These are phyloP conservation scores for Lissonota sp. DNA, from an alignment of 2,888 invertebrate genomes.

Conservation along the genomic window DNA sequence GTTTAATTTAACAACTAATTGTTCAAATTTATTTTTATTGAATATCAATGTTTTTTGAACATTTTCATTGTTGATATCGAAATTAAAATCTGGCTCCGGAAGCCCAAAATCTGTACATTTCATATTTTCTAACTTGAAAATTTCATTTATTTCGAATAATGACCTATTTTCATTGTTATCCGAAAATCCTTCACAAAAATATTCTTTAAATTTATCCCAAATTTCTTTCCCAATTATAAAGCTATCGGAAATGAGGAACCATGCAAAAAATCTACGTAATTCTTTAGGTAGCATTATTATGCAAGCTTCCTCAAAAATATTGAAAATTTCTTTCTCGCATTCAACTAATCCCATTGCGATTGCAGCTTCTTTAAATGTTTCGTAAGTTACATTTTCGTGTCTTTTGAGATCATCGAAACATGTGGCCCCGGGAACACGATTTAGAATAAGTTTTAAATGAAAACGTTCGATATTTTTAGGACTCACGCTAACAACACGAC, in stretches of 20 bases:
- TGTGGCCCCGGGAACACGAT: not conserved
- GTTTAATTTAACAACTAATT: conserved; percentile 5
- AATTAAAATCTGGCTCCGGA: too few relatives aligned
- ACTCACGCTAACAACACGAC: conserved; percentile 16
- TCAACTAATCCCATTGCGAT: not conserved
- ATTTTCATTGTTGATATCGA: too few relatives aligned
- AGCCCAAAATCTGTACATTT: conserved; percentile 15
- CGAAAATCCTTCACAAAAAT: conserved; percentile 3
- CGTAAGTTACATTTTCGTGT: conserved; percentile 2
- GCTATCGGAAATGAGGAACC: conserved; percentile 14
- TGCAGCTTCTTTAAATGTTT: not conserved
- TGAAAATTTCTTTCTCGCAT: not conserved
- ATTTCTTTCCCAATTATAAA: conserved; percentile 3
- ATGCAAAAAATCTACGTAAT: not conserved
- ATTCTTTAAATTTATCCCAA: not conserved
- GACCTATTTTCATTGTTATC: conserved; percentile 17
- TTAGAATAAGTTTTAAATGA: conserved; percentile 18
- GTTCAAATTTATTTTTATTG: too few relatives aligned
- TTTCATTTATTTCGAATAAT: conserved; percentile 5
- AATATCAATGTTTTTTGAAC: too few relatives aligned
- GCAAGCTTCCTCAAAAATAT: conserved; percentile 1
- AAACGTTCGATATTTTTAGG: conserved; percentile 12
- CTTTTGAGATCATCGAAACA: conserved; percentile 6
- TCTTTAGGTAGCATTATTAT: not conserved
- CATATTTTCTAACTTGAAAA: conserved; percentile 27